Base-by-base conservation (phyloP, 1,140 invertebrate species). In the Halictus rubicundus region DNA sequence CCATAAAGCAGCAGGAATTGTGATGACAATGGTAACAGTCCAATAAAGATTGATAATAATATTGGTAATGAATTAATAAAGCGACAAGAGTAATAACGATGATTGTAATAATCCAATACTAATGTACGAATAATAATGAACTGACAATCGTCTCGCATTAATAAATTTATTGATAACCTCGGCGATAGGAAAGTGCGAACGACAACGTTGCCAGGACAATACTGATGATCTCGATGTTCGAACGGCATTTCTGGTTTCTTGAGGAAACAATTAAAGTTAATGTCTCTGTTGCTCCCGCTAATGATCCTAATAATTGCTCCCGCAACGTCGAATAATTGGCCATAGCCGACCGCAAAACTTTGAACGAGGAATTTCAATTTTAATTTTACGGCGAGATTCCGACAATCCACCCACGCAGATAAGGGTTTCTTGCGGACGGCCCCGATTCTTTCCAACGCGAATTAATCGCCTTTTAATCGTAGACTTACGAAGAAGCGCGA, bases 381-480 rank as follows among this genome's bases (percentile, higher is more conserved):
- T 68, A 25, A 77, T 69, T 69, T 68, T 23, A 46, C 54, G 23
- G 37, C 52, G 21, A 66, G 52, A 57, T 66, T 66, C 63, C 63
- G 12, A 19, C 21, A n/a, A 7, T 23, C 39, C 21, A 10, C 12
- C 63, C 25, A 25, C 64, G 42, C 42, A 19, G 68, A 49, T 61
- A 19, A 39, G 39, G 19, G 21, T n/a, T 68, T 32, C 54, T 69
- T 37, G 14, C 9, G 16, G 42, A 1, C 16, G 8, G 61, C 27
- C 27, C 6, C 70, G 12, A 63, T 37, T 77, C 42, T 70, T 76
- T 21, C 16, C n/a, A 1, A 27, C 0, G 37, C 2, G 39, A 46
- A 69, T 77, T 77, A 77, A 77, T 77, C 66, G 57, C 19, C 27
- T 59, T 69, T 60, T 77, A 77, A 77, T 77, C 42, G 66, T 5